phyloP scores from a whole-genome alignment of 2,888 invertebrate genomes.

The Zaprionus bogoriensis region DNA sequence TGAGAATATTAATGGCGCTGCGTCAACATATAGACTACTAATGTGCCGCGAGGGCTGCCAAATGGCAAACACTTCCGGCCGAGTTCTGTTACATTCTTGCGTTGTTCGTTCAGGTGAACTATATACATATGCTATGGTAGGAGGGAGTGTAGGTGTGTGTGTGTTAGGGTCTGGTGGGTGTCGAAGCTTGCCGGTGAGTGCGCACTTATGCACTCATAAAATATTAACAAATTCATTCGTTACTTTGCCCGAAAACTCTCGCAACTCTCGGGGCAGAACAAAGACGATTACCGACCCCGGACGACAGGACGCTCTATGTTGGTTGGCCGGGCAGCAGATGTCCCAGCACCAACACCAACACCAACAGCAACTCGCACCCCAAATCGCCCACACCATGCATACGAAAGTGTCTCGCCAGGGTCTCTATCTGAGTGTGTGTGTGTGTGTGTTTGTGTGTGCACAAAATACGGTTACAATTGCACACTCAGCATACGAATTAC shows the following conservation, averaged over 20 bases:
- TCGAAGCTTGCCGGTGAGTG: slow-evolving; percentile 53
- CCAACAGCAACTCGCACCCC: too few relatives aligned
- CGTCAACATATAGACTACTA: slow-evolving; percentile 80
- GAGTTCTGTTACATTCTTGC: slow-evolving; percentile 23
- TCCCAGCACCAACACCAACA: slow-evolving; percentile 25
- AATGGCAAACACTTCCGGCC: slow-evolving; percentile 74
- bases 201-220: slow-evolving; percentile 81
- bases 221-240: slow-evolving; percentile 82
- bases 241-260: slow-evolving; percentile 73
- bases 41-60: slow-evolving; percentile 80
- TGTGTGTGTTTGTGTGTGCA: slow-evolving; percentile 39
- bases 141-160: not conserved
- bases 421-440: not conserved
- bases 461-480: slow-evolving; percentile 74
- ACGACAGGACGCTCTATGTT: slow-evolving; percentile 29
- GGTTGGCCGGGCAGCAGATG: slow-evolving; percentile 51
- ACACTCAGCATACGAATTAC: slow-evolving; percentile 77
- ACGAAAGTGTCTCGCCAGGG: slow-evolving; percentile 70
- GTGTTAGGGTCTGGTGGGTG: slow-evolving; percentile 9
- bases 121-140: slow-evolving; percentile 1
- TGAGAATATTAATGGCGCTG: slow-evolving; percentile 76
- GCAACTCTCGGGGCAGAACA: slow-evolving; percentile 61
- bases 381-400: slow-evolving; percentile 49
- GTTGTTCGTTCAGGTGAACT: too few relatives aligned
- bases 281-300: slow-evolving; percentile 66